These are phyloP conservation scores for Poecile montanus DNA, from an alignment of 2,797 vertebrate species.

Conservation along the genomic window DNA sequence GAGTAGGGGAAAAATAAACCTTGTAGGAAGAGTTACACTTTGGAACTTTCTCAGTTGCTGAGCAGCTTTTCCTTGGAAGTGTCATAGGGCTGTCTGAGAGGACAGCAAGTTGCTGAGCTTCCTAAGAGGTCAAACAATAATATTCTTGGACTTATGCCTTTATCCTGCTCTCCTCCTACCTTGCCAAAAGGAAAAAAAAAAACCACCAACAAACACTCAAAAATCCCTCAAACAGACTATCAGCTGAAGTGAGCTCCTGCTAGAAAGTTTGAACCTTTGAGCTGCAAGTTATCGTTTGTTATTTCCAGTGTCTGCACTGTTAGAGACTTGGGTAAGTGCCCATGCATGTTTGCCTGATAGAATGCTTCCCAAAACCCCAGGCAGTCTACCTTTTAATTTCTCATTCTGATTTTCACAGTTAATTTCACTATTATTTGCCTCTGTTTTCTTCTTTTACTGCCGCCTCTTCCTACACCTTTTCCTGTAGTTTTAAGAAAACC, in stretches of 20 bases:
- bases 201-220: neutral
- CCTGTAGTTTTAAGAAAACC: neutral
- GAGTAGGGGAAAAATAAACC: neutral
- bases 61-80: neutral
- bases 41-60: neutral
- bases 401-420: neutral
- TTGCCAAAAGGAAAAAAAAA: neutral
- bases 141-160: neutral
- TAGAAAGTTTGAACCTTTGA: neutral
- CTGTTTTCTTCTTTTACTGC: neutral
- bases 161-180: neutral
- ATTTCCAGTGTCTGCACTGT: neutral
- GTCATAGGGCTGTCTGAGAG: neutral
- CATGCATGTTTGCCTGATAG: neutral
- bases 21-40: neutral
- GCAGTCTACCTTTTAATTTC: neutral
- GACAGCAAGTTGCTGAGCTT: neutral
- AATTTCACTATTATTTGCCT: neutral
- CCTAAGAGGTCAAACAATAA: neutral
- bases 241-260: neutral
- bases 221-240: neutral
- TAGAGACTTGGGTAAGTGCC: neutral
- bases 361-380: neutral
- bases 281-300: neutral
- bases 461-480: neutral